Evolutionary conservation across 2,888 invertebrate species (phyloP), one percentile per base, ranked within the genome.

Genomic region (Blera fallax): DNA sequence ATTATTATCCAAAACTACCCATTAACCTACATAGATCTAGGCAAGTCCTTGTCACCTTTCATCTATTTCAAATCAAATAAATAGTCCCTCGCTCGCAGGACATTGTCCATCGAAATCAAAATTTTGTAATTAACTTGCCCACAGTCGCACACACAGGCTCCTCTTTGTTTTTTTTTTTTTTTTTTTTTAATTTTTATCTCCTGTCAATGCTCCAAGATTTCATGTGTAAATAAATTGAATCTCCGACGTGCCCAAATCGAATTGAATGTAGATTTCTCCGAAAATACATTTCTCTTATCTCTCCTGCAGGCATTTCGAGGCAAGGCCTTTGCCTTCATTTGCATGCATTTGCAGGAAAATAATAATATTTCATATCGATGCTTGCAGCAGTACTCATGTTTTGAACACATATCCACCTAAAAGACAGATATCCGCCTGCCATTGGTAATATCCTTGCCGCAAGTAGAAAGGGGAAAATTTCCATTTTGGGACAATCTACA

Each of bases 351-450:
- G 29, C 40, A 10, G 62, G 45, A 40, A 32, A 50, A 62, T 62
- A 48, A 27, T 58, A 37, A 48, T 37, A 73, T 52, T 73, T 62
- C 52, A 62, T 37, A 52, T 40, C 29, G 11, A 5, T 58, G n/a
- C 58, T 34, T 8, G 18, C 18, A 11, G 11, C 24, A 34, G 8
- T n/a, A 21, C 8, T 50, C 48, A 64, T 48, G n/a, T 29, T 18
- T 32, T 32, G 56, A 34, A 3, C 16, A 50, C 34, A 29, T 43
- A 45, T 18, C 3, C 43, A 34, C n/a, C 43, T 5, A 14, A 27
- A 29, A 11, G 18, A n/a, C 4, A 21, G n/a, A 48, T n/a, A 14
- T 50, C 21, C n/a, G 37, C n/a, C 40, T n/a, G 37, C 0, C 16
- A 34, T 34, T 34, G 18, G 11, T 21, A 34, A 34, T 16, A 32